Evolutionary conservation across 2,113 vertebrate genomes (phyloP).

Genomic region (Sturnus vulgaris): DNA sequence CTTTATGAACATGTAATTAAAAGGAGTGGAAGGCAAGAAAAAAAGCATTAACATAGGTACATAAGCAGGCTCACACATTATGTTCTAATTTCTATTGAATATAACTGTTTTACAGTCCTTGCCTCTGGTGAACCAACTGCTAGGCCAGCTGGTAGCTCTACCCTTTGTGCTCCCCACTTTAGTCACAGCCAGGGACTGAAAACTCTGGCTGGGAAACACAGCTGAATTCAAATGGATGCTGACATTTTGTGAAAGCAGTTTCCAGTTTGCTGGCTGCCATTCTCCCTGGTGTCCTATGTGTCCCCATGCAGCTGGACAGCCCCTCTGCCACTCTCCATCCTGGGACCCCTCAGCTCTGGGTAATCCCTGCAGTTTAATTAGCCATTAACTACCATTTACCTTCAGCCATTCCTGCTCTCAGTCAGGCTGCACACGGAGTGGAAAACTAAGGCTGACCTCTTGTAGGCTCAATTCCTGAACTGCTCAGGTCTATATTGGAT

Average conservation of each 20-base stretch:
- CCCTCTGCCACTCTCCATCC: background rate
- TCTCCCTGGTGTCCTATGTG: background rate
- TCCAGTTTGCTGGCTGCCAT: background rate
- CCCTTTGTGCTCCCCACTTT: background rate
- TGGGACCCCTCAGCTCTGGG: background rate
- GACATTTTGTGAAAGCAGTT: background rate
- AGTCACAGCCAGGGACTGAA: background rate
- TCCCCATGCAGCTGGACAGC: background rate
- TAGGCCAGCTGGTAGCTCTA: background rate
- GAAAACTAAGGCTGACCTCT: background rate
- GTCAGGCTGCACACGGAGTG: background rate
- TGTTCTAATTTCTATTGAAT: background rate
- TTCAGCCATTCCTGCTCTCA: background rate
- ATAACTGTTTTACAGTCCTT: background rate
- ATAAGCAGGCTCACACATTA: background rate
- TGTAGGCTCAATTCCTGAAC: background rate
- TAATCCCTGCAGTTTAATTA: background rate
- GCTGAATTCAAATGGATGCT: background rate
- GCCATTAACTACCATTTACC: background rate
- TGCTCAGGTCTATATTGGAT: rapidly evolving
- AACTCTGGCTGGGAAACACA: background rate
- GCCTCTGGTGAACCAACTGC: background rate
- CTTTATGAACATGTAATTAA: background rate
- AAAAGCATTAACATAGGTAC: background rate
- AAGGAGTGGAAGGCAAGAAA: background rate